Evolutionary conservation across 2,888 invertebrate species (phyloP), one percentile per base, ranked within the genome.

Genomic region (Tenthredo livida): DNA sequence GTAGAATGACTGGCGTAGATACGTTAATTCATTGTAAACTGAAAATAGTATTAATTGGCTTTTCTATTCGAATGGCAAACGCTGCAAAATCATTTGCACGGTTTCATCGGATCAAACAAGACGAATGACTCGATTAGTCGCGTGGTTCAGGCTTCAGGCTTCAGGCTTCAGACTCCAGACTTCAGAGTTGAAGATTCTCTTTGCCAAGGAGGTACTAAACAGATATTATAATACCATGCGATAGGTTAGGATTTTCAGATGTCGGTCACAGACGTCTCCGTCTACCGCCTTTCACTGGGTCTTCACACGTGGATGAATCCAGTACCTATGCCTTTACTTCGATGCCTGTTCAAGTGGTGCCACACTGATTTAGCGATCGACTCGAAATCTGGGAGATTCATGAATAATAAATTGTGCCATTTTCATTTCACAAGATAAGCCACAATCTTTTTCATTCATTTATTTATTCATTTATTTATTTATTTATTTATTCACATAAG

Each of bases 231-330:
- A 25, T 29, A 77, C 33, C 61, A 80, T 67, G 67, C 83, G 83
- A 83, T 70, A 83, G 83, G 83, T 67, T 47, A 83, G 50, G 50
- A 83, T 83, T 83, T 47, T 67, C 47, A 33, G 83, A 83, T 83
- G 47, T 83, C 83, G 83, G 83, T 83, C 83, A 83, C 67, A 83
- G 67, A 40, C 77, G 54, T 70, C 43, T 29, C 29, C 50, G 83
- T 70, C 83, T 83, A 47, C 83, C 70, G 83, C 83, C 83, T 83
- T 83, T 83, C 83, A 83, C 83, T 83, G 83, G 70, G 67, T 83
- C 83, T 83, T 83, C 83, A 83, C 83, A 83, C 83, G 83, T 67
- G 83, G 83, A 83, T 83, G 83, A 83, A 67, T 83, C 10, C 83
- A 65, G 58, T 80, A 47, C 47, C 47, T 47, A 15, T 80, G 21